These are phyloP conservation scores for Odocoileus hemionus DNA, from an alignment of 2,113 vertebrate species.

Conservation along the genomic window DNA sequence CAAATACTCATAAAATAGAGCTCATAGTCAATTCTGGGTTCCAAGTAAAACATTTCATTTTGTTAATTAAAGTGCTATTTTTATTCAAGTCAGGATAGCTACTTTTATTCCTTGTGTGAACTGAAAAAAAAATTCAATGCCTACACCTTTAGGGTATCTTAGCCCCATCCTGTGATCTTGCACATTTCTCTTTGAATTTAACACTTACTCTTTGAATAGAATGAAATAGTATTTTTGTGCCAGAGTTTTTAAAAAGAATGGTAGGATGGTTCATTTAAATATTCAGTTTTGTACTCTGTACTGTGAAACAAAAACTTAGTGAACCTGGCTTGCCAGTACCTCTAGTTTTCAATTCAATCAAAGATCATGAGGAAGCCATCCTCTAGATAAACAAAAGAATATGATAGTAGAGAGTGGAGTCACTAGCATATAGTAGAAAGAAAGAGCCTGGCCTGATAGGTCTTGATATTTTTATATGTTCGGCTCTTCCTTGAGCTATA, in stretches of 20 bases:
- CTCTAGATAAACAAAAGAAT: neutral
- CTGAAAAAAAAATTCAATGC: neutral
- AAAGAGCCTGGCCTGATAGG: neutral
- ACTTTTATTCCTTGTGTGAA: neutral
- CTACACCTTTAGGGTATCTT: neutral
- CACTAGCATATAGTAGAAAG: neutral
- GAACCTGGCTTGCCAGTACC: neutral
- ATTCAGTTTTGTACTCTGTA: neutral
- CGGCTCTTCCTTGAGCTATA: neutral
- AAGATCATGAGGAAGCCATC: neutral
- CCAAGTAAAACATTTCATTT: neutral
- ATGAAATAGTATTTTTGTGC: neutral
- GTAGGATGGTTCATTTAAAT: neutral
- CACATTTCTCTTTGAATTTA: neutral
- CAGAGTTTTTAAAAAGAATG: neutral
- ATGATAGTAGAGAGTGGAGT: neutral
- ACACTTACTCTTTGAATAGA: neutral
- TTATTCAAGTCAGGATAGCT: neutral
- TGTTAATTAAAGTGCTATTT: neutral
- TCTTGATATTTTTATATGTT: neutral
- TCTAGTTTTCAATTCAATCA: neutral
- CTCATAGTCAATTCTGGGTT: neutral
- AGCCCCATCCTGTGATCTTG: neutral
- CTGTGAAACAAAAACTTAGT: neutral
- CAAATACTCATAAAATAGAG: neutral